Conservation (phyloP, 2,113 vertebrate species). For the Coptodon bakossiorum region DNA sequence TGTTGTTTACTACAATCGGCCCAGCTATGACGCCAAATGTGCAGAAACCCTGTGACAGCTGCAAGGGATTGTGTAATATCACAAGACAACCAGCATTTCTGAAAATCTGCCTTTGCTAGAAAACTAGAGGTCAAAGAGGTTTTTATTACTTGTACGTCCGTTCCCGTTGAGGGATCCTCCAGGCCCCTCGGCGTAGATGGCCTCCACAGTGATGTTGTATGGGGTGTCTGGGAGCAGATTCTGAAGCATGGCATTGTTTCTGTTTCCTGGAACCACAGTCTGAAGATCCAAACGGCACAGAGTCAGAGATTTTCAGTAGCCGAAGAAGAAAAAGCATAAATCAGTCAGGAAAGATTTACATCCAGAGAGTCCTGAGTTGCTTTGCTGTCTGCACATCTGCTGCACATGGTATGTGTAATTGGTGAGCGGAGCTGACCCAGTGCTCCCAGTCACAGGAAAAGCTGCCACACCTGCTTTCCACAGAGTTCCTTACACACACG, state of each 20-base stretch:
- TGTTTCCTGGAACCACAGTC: constrained; percentile 87
- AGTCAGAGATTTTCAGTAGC: not conserved
- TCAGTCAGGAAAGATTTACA: not conserved
- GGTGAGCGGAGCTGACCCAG: not conserved
- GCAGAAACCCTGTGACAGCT: not conserved
- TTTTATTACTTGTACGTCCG: constrained; percentile 80
- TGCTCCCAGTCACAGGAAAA: not conserved
- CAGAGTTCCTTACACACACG: not conserved
- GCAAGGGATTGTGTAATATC: not conserved
- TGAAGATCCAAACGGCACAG: constrained; percentile 39
- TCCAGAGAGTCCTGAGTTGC: not conserved
- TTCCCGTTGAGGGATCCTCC: constrained; percentile 83
- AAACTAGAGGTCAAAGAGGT: not conserved
- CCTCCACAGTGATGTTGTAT: constrained; percentile 91
- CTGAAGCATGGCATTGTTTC: constrained; percentile 87
- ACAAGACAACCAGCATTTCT: not conserved
- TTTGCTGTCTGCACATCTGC: not conserved
- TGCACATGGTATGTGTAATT: not conserved
- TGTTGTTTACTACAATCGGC: not conserved
- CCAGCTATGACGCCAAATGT: not conserved
- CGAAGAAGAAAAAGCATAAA: not conserved
- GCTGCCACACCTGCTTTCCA: not conserved
- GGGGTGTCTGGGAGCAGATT: constrained; percentile 84
- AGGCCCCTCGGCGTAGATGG: constrained; percentile 86
- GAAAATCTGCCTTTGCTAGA: not conserved